phyloP scores from a whole-genome alignment of 1,140 invertebrate genomes.

The Drosophila tani region DNA sequence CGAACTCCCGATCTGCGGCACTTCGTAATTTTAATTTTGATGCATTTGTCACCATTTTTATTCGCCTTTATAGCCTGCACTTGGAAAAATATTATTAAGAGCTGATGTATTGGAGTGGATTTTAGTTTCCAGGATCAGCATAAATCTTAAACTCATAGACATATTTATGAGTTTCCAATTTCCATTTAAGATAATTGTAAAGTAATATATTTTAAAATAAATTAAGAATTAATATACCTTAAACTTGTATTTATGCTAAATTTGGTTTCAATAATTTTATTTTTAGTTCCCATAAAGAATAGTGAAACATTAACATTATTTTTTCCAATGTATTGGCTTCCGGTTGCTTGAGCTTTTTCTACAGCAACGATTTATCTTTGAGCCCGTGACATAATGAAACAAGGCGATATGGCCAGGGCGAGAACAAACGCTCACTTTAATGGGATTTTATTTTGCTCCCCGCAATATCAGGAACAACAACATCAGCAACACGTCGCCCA shows the following conservation, averaged over 20 bases:
- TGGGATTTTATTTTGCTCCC: conserved; percentile 51
- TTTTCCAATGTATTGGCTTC: conserved; percentile 6
- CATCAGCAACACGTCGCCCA: conserved; percentile 17
- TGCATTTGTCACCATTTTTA: conserved; percentile 78
- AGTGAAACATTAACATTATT: background rate
- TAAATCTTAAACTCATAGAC: too few species aligned
- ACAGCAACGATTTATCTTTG: conserved; percentile 69
- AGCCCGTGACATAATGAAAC: conserved; percentile 68
- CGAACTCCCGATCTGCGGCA: conserved; percentile 44
- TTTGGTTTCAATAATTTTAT: too few species aligned
- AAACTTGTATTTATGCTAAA: too few species aligned
- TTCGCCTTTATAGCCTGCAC: conserved; percentile 18
- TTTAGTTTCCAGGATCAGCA: too few species aligned
- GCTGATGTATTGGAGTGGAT: too few species aligned
- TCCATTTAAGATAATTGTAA: too few species aligned
- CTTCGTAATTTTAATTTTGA: conserved; percentile 82
- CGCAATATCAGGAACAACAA: conserved; percentile 9
- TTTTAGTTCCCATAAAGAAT: background rate
- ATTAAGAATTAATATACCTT: too few species aligned
- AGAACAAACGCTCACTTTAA: conserved; percentile 65
- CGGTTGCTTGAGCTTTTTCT: conserved; percentile 17
- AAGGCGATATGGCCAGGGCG: conserved; percentile 48
- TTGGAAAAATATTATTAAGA: background rate
- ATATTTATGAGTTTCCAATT: too few species aligned
- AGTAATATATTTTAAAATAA: too few species aligned